phyloP scores from a whole-genome alignment of 1,140 invertebrate species.

The Lucilia sericata region DNA sequence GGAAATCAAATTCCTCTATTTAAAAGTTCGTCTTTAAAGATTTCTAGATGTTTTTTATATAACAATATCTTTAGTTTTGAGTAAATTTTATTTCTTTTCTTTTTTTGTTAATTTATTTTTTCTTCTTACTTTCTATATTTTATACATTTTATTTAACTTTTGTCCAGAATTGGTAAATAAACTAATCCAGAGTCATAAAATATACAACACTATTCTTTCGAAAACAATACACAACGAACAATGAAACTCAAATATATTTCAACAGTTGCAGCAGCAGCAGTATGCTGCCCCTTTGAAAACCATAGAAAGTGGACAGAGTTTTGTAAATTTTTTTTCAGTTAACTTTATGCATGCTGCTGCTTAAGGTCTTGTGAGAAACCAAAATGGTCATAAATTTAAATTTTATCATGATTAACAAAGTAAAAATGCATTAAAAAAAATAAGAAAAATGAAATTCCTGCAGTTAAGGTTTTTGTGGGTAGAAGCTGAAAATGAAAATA shows the following conservation, averaged over 20 bases:
- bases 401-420: conserved; percentile 44
- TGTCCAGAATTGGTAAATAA: conserved; percentile 19
- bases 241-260: conserved; percentile 24
- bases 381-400: conserved; percentile 42
- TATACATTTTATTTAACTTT: neutral
- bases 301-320: neutral
- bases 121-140: neutral
- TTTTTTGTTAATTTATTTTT: conserved; percentile 10
- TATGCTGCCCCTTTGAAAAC: no score
- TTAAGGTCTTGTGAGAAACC: conserved; percentile 13
- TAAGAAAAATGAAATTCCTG: neutral
- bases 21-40: neutral
- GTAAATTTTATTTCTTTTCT: neutral
- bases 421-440: conserved; percentile 36
- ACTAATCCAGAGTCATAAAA: conserved; percentile 41
- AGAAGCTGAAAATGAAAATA: no score
- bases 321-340: neutral
- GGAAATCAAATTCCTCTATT: no score
- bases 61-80: neutral
- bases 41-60: neutral
- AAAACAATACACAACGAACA: conserved; percentile 33
- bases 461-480: neutral
- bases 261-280: neutral
- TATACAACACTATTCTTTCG: conserved; percentile 25
- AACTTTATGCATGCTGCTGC: conserved; percentile 7